These are phyloP conservation scores for Sclerurus mexicanus DNA, from an alignment of 2,113 vertebrate species.

Conservation along the genomic window DNA sequence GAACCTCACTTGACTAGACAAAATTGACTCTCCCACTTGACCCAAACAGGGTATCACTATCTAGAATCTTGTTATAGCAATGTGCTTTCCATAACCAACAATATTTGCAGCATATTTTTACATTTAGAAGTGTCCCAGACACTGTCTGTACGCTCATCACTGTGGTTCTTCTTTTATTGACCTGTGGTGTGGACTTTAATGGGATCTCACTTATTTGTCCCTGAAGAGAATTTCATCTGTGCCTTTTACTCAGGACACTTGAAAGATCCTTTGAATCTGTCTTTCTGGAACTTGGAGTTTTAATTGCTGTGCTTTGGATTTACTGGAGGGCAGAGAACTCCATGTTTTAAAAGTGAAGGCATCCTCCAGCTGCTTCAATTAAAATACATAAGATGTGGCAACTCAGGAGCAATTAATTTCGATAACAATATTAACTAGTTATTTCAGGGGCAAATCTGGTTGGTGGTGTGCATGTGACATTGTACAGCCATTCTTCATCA, in stretches of 20 bases:
- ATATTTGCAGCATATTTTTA: background rate
- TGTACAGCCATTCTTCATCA: background rate
- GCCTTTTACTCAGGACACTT: background rate
- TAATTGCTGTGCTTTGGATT: conserved; percentile 6
- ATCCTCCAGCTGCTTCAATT: background rate
- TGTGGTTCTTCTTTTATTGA: background rate
- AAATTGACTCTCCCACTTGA: conserved; percentile 4
- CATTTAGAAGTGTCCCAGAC: background rate
- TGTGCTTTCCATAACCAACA: background rate
- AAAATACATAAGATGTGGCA: background rate
- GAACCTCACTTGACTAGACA: background rate
- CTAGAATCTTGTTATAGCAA: background rate
- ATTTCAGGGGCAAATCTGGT: background rate
- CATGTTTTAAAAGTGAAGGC: background rate
- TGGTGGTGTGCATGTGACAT: background rate
- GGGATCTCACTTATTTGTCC: conserved; percentile 5
- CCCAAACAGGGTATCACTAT: background rate
- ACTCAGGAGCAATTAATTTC: conserved; percentile 18
- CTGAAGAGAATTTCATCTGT: background rate
- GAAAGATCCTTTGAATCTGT: conserved; percentile 21
- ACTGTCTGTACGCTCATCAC: background rate
- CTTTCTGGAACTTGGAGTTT: background rate
- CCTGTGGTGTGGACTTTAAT: background rate
- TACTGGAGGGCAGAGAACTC: background rate
- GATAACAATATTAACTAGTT: background rate